Conservation (phyloP, 2,113 vertebrate genomes). For the Copsychus sechellarum region DNA sequence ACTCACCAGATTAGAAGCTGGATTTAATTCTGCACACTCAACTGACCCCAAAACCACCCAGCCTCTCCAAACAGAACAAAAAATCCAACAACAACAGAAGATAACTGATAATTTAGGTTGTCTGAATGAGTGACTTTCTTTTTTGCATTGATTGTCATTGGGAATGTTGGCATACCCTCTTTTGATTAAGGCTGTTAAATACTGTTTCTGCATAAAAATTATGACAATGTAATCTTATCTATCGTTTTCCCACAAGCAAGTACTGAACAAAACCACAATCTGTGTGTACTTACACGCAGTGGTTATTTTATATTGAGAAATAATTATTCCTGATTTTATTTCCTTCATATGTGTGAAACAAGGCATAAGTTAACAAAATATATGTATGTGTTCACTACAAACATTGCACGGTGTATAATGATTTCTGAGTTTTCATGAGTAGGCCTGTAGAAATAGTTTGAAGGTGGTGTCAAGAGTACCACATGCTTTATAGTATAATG, state of each 20-base stretch:
- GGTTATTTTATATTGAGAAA: neutral
- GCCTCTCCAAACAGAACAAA: neutral
- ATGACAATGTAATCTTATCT: neutral
- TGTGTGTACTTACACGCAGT: neutral
- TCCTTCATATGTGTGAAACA: neutral
- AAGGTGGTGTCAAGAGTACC: neutral
- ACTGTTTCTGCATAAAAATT: neutral
- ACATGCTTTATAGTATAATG: neutral
- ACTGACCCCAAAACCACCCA: neutral
- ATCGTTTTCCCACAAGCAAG: neutral
- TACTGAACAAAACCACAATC: neutral
- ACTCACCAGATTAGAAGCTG: slow-evolving; percentile 65
- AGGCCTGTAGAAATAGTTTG: neutral
- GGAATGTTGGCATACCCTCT: slow-evolving; percentile 13
- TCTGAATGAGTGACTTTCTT: slow-evolving; percentile 57
- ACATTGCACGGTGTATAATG: neutral
- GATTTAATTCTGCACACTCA: slow-evolving; percentile 69
- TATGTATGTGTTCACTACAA: neutral
- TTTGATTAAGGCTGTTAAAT: slow-evolving; percentile 22
- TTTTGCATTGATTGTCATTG: slow-evolving; percentile 9
- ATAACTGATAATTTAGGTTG: slow-evolving; percentile 77
- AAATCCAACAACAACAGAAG: slow-evolving; percentile 43
- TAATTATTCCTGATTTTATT: neutral
- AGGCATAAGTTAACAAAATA: neutral
- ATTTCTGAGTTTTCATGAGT: neutral